These are phyloP conservation scores for Buathra laborator DNA, from an alignment of 2,888 invertebrate species.

Conservation along the genomic window DNA sequence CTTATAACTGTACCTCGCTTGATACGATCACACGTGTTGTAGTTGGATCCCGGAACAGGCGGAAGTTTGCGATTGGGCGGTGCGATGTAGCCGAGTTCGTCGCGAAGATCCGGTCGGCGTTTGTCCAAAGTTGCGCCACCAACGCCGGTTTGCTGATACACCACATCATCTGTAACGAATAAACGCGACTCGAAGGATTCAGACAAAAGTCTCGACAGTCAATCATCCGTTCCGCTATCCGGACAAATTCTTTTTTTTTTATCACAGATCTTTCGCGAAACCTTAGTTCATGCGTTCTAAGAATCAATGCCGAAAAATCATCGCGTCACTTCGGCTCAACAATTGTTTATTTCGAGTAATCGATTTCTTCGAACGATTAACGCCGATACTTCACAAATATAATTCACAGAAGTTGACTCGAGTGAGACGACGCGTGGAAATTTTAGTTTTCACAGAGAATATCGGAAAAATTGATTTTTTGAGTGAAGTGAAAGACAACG, in stretches of 20 bases:
- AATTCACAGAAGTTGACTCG: neutral
- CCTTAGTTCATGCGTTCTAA: neutral
- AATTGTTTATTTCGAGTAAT: neutral
- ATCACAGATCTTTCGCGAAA: neutral
- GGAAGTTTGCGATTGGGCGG: conserved; percentile 97
- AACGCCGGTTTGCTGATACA: conserved; percentile 94
- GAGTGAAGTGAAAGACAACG: neutral
- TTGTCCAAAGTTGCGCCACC: conserved; percentile 92
- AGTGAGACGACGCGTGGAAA: neutral
- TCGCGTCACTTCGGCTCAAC: neutral
- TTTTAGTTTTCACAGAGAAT: neutral
- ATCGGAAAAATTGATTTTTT: neutral
- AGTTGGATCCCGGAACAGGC: conserved; percentile 96
- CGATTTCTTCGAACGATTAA: neutral
- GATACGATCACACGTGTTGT: conserved; percentile 97
- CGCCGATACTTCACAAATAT: no score
- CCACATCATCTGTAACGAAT: conserved; percentile 91
- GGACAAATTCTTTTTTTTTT: conserved; percentile 5
- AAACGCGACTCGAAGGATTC: conserved; percentile 46
- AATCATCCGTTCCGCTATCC: neutral
- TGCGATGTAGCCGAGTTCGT: conserved; percentile 96
- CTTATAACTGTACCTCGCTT: conserved; percentile 97
- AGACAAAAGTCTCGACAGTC: neutral
- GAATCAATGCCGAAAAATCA: neutral
- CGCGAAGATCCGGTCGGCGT: conserved; percentile 92